Evolutionary conservation across 2,797 vertebrate species (phyloP), one percentile per base, ranked within the genome.

Genomic region (Periophthalmus magnuspinnatus): DNA sequence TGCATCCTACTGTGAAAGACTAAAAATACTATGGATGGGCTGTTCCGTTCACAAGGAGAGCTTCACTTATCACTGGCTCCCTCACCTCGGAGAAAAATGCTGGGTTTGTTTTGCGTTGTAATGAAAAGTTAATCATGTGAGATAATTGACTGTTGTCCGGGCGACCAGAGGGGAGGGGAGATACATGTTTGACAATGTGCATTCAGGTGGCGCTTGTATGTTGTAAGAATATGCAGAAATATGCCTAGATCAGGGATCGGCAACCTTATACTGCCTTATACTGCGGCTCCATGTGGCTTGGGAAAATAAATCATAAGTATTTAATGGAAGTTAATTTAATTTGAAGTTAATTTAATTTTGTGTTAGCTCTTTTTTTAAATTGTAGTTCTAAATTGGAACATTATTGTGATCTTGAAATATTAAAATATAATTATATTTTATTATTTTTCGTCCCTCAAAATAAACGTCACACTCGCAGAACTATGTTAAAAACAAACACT

Each of bases 121-220:
- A 92, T 92, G 88, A 92, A 93, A 93, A 94, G 92, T 91, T 93
- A 92, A 93, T 93, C 91, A 93, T 89, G 85, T 86, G 90, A 88
- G 88, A 92, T 92, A 91, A 94, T 86, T 92, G 85, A 92, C 88
- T 90, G 87, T 75, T 92, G 89, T 90, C 91, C 77, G 71, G 80
- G 82, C 77, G 69, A 73, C 64, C 73, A 72, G 65, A 75, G 79
- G 80, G 84, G 81, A 80, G 78, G 71, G 71, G 79, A 78, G 70
- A 73, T 81, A 78, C 75, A 70, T 86, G 81, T 82, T 81, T 81
- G 86, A 83, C 83, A 87, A 73, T 74, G 79, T 81, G 85, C 71
- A 32, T 76, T 80, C 32, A 71, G 61, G 58, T 65, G 64, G 71
- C 84, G 86, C 72, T 81, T 65, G 63, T 52, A 65, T 11, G 34